These are phyloP conservation scores for Rhagophthalmus giganteus DNA, from an alignment of 2,888 invertebrate species.

Conservation along the genomic window DNA sequence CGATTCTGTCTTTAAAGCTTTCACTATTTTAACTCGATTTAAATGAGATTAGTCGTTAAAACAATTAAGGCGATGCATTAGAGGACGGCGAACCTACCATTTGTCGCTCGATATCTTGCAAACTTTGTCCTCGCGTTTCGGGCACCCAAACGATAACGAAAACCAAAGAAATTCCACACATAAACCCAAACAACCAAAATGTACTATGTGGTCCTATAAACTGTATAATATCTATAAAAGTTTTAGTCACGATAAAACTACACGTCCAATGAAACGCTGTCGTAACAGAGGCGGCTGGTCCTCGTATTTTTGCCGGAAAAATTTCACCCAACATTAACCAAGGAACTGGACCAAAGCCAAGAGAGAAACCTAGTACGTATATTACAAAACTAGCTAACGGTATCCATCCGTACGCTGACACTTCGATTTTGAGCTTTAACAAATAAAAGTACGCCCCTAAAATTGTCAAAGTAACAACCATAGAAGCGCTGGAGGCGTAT, in stretches of 20 bases:
- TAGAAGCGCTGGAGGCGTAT: slow-evolving; percentile 78
- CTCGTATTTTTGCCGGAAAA: slow-evolving; percentile 83
- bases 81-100: too few species aligned
- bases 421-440: slow-evolving; percentile 60
- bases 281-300: slow-evolving; percentile 84
- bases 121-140: slow-evolving; percentile 88
- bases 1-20: too few species aligned
- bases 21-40: too few species aligned
- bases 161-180: slow-evolving; percentile 72
- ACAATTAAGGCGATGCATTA: too few species aligned
- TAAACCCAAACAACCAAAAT: slow-evolving; percentile 78
- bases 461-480: slow-evolving; percentile 71
- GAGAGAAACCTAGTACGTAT: slow-evolving; percentile 86
- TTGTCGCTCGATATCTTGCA: slow-evolving; percentile 84
- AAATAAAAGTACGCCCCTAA: slow-evolving; percentile 81
- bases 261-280: slow-evolving; percentile 91
- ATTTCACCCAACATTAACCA: slow-evolving; percentile 91
- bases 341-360: slow-evolving; percentile 74
- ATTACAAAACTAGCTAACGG: slow-evolving; percentile 80
- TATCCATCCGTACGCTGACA: slow-evolving; percentile 70
- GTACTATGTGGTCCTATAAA: slow-evolving; percentile 70
- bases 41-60: too few species aligned
- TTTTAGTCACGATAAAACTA: slow-evolving; percentile 86
- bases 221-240: slow-evolving; percentile 70
- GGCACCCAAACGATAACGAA: slow-evolving; percentile 86